Base-by-base conservation (phyloP, 2,797 vertebrate species). In the Schizopygopsis pylzovi region DNA sequence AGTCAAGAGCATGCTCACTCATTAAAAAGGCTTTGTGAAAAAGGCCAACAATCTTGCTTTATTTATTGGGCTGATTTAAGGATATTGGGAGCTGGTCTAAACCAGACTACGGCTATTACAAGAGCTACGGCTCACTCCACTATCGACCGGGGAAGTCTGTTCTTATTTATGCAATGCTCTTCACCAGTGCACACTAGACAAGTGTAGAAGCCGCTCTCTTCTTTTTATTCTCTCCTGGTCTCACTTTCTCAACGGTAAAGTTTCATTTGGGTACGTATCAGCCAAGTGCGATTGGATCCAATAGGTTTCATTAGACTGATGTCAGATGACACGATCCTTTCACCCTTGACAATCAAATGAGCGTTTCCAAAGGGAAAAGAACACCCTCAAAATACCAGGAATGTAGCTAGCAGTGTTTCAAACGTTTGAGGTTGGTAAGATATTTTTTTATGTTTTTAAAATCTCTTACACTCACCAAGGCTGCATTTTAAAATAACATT, bases 101-200 rank as follows among this genome's bases (percentile, higher is more conserved):
- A 72, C 72, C 88, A 70, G 82, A 87, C 73, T 84, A 54, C 72
- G 70, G 88, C 87, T 52, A 47, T 83, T 90, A 87, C 72, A 87
- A 89, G 87, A 89, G 83, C 76, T 79, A 2, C 5, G 86, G 87
- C 86, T 90, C 22, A 54, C 80, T 80, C 90, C 88, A 81, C 56
- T 91, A 93, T 94, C 85, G 86, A 93, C 90, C 85, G 78, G 85
- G 1, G 22, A 76, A 63, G 81, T 89, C 89, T 63, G 85, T 87
- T 91, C 84, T 88, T 87, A 92, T 92, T 88, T 89, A 80, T 88
- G 81, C 89, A 18, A 82, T 67, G 84, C 85, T 61, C 16, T 81
- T 90, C 72, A 84, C 85, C 85, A 87, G 56, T 86, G 86, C 76
- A 65, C 77, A 61, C 13, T 28, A 76, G 77, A 86, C 39, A 89